Evolutionary conservation across 2,797 vertebrate species (phyloP), one percentile per base, ranked within the genome.

Genomic region (Xiphophorus birchmanni): DNA sequence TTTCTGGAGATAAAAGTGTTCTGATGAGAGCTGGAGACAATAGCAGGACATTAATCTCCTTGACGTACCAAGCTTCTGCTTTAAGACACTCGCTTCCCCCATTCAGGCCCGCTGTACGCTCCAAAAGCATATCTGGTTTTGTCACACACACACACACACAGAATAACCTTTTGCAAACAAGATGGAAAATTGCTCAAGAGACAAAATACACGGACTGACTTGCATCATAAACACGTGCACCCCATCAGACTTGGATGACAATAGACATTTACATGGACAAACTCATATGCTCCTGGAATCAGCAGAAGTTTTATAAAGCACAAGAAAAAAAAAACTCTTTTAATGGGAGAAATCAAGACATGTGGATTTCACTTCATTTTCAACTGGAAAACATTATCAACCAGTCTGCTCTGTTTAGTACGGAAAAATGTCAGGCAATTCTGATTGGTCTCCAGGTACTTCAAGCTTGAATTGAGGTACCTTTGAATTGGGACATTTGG

Each of bases 1-100:
- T 95, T 94, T 94, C 91, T 92, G 90, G 84, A 95, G 95, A 95
- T 95, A 95, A 95, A 95, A 94, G 93, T 93, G 94, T 94, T 93
- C 94, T 94, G 94, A 95, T 95, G 94, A 94, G 94, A 94, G 92
- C 89, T 45, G 58, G 90, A 95, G 94, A 96, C 95, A 96, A 96
- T 95, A 92, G 95, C 86, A 47, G 86, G 85, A 77, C 95, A 96
- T 96, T 95, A 95, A 96, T 96, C 95, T 95, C 93, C 86, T 90
- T 95, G 95, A 95, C 93, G 80, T 88, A 83, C 88, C 78, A 76
- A 91, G 91, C 88, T 81, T 79, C 79, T 86, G 84, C 89, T 94
- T 91, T 89, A 91, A 92, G 93, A 93, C 84, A 89, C 88, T 87
- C 84, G 72, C 86, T 73, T 23, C 79, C 83, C 76, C 86, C 79